Conservation (phyloP, 1,140 invertebrate genomes). For the Dendroctonus ponderosae region DNA sequence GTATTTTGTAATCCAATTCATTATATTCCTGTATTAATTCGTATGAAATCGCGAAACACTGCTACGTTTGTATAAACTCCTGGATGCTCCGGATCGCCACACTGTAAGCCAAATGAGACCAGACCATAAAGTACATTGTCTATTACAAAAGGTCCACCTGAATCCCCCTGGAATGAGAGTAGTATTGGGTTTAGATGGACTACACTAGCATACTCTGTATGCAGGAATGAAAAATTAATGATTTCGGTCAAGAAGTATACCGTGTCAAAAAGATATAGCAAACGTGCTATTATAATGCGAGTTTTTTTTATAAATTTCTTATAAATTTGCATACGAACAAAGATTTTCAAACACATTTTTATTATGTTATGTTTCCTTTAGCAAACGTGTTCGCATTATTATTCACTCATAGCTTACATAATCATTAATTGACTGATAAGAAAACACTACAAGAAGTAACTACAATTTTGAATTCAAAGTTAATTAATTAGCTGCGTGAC, state of each 20-base stretch:
- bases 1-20: background rate
- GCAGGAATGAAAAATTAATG: background rate
- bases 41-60: slow-evolving; percentile 50
- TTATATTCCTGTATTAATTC: slow-evolving; percentile 30
- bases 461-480: too few relatives aligned
- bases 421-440: too few relatives aligned
- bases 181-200: background rate
- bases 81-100: slow-evolving; percentile 58
- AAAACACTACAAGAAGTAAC: too few relatives aligned
- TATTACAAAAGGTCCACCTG: slow-evolving; percentile 57
- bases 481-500: too few relatives aligned
- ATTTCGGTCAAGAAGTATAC: background rate
- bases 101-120: slow-evolving; percentile 63
- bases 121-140: slow-evolving; percentile 56
- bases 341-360: too few relatives aligned
- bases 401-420: too few relatives aligned
- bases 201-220: background rate
- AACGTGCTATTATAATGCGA: background rate
- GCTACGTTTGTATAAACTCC: slow-evolving; percentile 64
- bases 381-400: too few relatives aligned
- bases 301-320: too few relatives aligned
- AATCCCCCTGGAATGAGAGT: slow-evolving; percentile 52
- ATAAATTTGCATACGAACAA: too few relatives aligned
- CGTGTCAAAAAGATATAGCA: background rate
- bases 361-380: too few relatives aligned